Evolutionary conservation across 2,888 invertebrate species (phyloP).

Genomic region (Carabus problematicus): DNA sequence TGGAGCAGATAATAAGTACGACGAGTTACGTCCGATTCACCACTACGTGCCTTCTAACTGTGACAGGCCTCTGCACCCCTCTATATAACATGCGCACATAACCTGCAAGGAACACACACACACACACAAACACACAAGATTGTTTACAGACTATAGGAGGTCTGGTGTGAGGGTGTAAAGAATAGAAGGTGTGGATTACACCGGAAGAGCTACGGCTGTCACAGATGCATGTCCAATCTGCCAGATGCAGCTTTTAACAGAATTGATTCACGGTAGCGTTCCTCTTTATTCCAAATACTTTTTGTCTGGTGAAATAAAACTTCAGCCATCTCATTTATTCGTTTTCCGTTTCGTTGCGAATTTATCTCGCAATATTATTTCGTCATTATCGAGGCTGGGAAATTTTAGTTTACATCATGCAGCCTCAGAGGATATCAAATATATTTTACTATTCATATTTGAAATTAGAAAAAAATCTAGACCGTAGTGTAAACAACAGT

Average conservation of each 20-base stretch:
- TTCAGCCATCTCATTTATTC: constrained; percentile 46
- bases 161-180: too few relatives aligned
- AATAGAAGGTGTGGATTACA: constrained; percentile 29
- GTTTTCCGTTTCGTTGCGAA: constrained; percentile 46
- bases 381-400: constrained; percentile 37
- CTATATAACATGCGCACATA: too few relatives aligned
- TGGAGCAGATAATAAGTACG: background rate
- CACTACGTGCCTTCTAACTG: too few relatives aligned
- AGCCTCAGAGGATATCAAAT: background rate
- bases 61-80: too few relatives aligned
- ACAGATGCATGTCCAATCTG: constrained; percentile 47
- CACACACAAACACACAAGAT: too few relatives aligned
- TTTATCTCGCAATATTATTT: constrained; percentile 46
- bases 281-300: constrained; percentile 4
- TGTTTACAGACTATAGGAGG: too few relatives aligned
- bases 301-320: constrained; percentile 46
- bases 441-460: background rate
- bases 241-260: constrained; percentile 50
- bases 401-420: background rate
- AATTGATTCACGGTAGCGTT: constrained; percentile 48
- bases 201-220: constrained; percentile 24
- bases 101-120: too few relatives aligned
- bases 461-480: background rate
- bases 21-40: too few relatives aligned
- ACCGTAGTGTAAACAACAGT: background rate